A percentile compares a stretch with the other conserved stretches of the same genome.
Evolutionary conservation across 1,140 invertebrate species (phyloP).

Genomic region (Nasonia vitripennis): DNA sequence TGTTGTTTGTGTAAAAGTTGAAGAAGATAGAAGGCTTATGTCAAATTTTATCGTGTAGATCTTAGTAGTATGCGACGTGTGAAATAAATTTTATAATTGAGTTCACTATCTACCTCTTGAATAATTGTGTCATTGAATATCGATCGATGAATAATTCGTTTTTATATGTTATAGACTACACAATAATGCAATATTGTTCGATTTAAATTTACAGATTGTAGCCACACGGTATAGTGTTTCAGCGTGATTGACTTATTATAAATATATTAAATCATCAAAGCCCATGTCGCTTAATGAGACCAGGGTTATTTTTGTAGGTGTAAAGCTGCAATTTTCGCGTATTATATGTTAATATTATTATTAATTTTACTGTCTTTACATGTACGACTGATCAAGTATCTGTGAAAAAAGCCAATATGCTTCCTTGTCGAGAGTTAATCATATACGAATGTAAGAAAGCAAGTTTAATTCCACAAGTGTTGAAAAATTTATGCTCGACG

Average conservation of each 20-base stretch:
- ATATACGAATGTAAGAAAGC: background rate
- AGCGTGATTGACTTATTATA: background rate
- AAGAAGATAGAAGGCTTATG: background rate
- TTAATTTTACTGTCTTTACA: background rate
- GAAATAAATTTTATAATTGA: background rate
- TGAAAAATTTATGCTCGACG: background rate
- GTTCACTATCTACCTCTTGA: conserved; percentile 14
- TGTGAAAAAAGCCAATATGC: background rate
- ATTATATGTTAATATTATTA: background rate
- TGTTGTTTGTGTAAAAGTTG: background rate
- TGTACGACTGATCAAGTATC: conserved; percentile 6
- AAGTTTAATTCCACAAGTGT: background rate
- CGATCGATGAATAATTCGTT: background rate
- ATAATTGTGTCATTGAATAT: background rate
- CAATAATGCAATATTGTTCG: too few relatives aligned
- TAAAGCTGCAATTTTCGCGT: background rate
- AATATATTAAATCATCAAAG: background rate
- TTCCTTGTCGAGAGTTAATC: background rate
- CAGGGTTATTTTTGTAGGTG: background rate
- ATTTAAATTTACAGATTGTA: too few relatives aligned
- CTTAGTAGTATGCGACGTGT: background rate
- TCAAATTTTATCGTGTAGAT: background rate
- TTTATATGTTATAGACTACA: background rate
- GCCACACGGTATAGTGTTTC: too few relatives aligned
- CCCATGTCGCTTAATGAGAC: background rate